These are phyloP conservation scores for Diachasmimorpha longicaudata DNA, from an alignment of 1,140 invertebrate genomes.

Conservation along the genomic window DNA sequence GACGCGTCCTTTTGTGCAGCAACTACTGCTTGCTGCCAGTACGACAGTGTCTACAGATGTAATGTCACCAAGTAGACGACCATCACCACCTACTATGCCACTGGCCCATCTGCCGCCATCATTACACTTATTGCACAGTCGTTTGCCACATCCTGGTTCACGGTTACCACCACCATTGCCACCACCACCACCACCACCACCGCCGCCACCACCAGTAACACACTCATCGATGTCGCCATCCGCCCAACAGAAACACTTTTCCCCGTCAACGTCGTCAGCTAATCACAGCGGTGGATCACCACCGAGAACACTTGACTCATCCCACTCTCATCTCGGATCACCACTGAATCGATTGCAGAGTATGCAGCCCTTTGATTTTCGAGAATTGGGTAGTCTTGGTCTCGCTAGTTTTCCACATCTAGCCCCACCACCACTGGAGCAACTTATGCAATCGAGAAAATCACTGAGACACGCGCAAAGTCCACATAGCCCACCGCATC, in stretches of 20 bases:
- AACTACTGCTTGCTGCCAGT: constrained; percentile 74
- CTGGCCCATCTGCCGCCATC: constrained; percentile 66
- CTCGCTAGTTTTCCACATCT: constrained; percentile 70
- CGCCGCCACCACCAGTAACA: constrained; percentile 46
- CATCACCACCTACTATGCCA: constrained; percentile 68
- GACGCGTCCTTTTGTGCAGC: constrained; percentile 82
- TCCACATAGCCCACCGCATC: constrained; percentile 50
- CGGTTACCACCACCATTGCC: constrained; percentile 60
- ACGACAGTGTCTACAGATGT: constrained; percentile 63
- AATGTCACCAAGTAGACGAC: constrained; percentile 72
- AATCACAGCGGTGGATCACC: constrained; percentile 48
- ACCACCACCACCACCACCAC: constrained; percentile 52
- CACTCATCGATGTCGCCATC: constrained; percentile 50
- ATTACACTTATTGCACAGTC: constrained; percentile 63
- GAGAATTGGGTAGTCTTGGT: constrained; percentile 73
- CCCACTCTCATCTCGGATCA: constrained; percentile 68
- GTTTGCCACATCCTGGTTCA: constrained; percentile 56
- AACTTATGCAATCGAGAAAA: constrained; percentile 42
- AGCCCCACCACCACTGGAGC: constrained; percentile 63
- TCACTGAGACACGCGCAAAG: constrained; percentile 49
- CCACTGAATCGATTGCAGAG: constrained; percentile 88
- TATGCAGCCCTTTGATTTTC: constrained; percentile 94
- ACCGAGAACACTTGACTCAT: constrained; percentile 53
- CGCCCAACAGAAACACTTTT: constrained; percentile 55
- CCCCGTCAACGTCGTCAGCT: constrained; percentile 25